A percentile compares a stretch with the other conserved stretches of the same genome.
Evolutionary conservation across 2,888 invertebrate genomes (phyloP).

Genomic region (Acholoe squamosa): DNA sequence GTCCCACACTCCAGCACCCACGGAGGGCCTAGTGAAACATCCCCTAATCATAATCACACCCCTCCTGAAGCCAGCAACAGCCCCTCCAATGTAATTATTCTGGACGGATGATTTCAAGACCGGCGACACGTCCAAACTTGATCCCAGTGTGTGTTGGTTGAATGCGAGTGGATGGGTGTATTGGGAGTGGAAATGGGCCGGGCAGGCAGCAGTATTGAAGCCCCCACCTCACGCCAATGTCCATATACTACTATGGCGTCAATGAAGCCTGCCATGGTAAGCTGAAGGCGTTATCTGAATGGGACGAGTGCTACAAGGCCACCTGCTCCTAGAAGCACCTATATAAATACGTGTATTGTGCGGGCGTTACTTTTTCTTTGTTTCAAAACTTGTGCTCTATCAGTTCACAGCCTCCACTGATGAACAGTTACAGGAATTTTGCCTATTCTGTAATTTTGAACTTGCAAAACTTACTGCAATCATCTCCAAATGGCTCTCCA

Average conservation of each 20-base stretch:
- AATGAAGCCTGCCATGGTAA: background rate
- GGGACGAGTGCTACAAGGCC: too few relatives aligned
- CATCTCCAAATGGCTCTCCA: too few relatives aligned
- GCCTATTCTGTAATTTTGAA: too few relatives aligned
- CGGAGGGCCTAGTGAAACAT: background rate
- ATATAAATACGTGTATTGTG: too few relatives aligned
- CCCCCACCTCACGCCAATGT: background rate
- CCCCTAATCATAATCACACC: background rate
- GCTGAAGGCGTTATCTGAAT: background rate
- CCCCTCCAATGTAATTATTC: constrained; percentile 11
- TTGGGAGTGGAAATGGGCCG: too few relatives aligned
- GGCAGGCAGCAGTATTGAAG: background rate
- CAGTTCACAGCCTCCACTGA: too few relatives aligned
- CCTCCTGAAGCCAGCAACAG: background rate
- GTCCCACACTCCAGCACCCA: background rate
- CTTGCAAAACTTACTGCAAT: too few relatives aligned
- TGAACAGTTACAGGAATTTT: too few relatives aligned
- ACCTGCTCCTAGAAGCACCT: too few relatives aligned
- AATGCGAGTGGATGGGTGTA: background rate
- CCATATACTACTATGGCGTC: constrained; percentile 10
- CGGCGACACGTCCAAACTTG: background rate
- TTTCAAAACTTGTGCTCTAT: too few relatives aligned
- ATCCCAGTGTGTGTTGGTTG: background rate
- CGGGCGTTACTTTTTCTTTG: too few relatives aligned
- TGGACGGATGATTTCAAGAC: background rate